Evolutionary conservation across 2,113 vertebrate genomes (phyloP).

Genomic region (Sinocyclocheilus anshuiensis): DNA sequence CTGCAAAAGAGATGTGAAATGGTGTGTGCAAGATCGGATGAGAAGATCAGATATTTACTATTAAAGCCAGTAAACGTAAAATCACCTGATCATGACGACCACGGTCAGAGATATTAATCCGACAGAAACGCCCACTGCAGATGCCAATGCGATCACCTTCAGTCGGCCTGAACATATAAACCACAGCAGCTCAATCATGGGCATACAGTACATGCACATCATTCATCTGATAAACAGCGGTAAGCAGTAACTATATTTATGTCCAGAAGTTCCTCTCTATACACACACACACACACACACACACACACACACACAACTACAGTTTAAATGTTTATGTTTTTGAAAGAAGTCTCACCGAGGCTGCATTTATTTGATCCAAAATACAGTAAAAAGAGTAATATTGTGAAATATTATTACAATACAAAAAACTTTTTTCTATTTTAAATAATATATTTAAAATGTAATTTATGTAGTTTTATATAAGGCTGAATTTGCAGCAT

Average conservation of each 20-base stretch:
- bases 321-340: too few species aligned
- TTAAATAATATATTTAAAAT: background rate
- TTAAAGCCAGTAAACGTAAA: background rate
- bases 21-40: background rate
- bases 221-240: background rate
- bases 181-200: background rate
- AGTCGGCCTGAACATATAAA: slow-evolving; percentile 68
- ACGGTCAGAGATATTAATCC: slow-evolving; percentile 79
- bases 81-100: slow-evolving; percentile 79
- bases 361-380: slow-evolving; percentile 5
- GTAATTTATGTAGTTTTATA: background rate
- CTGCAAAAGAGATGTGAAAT: slow-evolving; percentile 54
- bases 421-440: background rate
- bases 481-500: background rate
- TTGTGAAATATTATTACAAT: background rate
- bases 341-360: too few species aligned
- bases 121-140: slow-evolving; percentile 76
- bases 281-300: background rate
- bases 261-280: too few species aligned
- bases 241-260: background rate
- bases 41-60: background rate
- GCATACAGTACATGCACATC: background rate
- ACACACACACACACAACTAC: background rate
- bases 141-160: slow-evolving; percentile 76
- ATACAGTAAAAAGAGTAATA: background rate